Conservation (phyloP, 1,140 invertebrate species). For the Aleiodes sp. region DNA sequence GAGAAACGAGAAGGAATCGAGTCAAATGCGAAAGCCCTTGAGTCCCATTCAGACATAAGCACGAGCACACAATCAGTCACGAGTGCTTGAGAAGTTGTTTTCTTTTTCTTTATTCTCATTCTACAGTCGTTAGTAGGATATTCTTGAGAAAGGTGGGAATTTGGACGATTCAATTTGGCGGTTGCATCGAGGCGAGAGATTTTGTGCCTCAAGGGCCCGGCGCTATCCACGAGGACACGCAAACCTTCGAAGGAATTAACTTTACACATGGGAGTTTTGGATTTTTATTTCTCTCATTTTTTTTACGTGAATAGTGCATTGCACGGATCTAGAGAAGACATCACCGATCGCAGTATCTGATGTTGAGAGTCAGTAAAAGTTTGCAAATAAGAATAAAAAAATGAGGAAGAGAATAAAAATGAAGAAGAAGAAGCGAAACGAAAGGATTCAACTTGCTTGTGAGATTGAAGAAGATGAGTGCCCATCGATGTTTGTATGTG, state of each 20-base stretch:
- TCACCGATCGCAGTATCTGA: conserved; percentile 26
- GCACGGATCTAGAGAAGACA: conserved; percentile 33
- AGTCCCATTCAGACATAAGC: not conserved
- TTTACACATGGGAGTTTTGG: conserved; percentile 14
- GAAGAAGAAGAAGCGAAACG: conserved; percentile 6
- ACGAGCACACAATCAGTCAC: too few species aligned
- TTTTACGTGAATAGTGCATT: not conserved
- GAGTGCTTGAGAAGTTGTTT: too few species aligned
- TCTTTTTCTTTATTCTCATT: not conserved
- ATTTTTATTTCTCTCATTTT: not conserved
- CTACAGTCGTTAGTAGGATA: conserved; percentile 26
- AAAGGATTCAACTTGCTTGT: not conserved
- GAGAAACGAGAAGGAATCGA: not conserved
- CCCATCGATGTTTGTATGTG: not conserved
- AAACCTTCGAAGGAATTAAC: conserved; percentile 50
- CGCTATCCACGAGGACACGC: conserved; percentile 40
- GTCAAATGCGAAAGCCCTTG: too few species aligned
- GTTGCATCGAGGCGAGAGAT: conserved; percentile 51
- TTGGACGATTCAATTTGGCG: conserved; percentile 64
- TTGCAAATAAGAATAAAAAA: not conserved
- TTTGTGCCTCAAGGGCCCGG: conserved; percentile 34
- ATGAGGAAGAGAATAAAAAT: conserved; percentile 19
- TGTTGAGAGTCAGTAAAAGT: too few species aligned
- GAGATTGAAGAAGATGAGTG: not conserved
- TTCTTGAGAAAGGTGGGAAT: conserved; percentile 17